Base-by-base conservation (phyloP, 2,113 vertebrate species). In the Hippoglossus stenolepis region DNA sequence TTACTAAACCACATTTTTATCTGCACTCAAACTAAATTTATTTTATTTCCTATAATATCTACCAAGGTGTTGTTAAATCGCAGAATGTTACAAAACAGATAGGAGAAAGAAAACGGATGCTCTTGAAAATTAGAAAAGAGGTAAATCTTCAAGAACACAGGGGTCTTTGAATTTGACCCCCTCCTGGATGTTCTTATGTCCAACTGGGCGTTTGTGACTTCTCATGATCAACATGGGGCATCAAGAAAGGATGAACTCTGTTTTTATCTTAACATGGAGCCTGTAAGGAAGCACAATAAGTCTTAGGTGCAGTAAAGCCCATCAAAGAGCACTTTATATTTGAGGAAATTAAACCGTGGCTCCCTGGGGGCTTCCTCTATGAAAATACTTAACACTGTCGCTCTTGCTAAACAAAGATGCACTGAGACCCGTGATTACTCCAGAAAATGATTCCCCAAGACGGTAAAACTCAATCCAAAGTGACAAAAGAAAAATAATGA, bases 301-400 rank as follows among this genome's bases (percentile, higher is more conserved):
- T 72, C 54, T 85, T 57, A 69, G 72, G 73, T 23, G 8, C 47
- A 73, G 66, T 58, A 73, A 71, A 87, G 45, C 47, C 67, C 60
- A 51, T 20, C 23, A 79, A 68, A 64, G 56, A 64, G 35, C 21
- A 65, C 66, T 87, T 87, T 91, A 85, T 85, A 91, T 80, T 56
- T 75, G 23, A 69, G 64, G 63, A 81, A 90, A 88, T 92, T 77
- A 87, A 87, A 73, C 69, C 65, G 15, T 2, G 26, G 43, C 61
- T 75, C 72, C 80, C 80, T 74, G 73, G 47, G 35, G 88, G 45
- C 81, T 84, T 49, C 26, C 58, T 77, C 28, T 40, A 45, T 60
- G 57, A 66, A 56, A 73, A 87, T 77, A 74, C 87, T 89, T 89
- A 75, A 89, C 85, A 86, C 76, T 65, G 38, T 86, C 73, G 56